Evolutionary conservation across 2,888 invertebrate genomes (phyloP).

Genomic region (Athalia cordata): DNA sequence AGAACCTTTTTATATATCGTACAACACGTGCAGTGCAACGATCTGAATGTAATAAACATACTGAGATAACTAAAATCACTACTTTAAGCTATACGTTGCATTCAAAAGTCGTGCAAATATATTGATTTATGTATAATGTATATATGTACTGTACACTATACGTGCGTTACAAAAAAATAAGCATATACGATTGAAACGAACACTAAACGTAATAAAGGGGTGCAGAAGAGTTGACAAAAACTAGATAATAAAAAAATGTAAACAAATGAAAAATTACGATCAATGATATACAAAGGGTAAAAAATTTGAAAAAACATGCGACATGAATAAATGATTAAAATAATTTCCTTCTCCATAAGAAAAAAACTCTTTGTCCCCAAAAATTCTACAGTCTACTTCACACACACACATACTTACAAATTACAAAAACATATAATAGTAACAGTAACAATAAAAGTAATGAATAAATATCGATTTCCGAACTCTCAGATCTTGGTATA

Average conservation of each 20-base stretch:
- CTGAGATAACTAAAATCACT: too few relatives aligned
- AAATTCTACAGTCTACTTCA: conserved; percentile 54
- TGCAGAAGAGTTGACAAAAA: background rate
- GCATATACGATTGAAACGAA: background rate
- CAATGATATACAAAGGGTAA: background rate
- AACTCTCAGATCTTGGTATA: conserved; percentile 17
- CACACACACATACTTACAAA: conserved; percentile 48
- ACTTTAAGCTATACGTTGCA: too few relatives aligned
- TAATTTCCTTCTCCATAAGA: conserved; percentile 46
- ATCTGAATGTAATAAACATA: background rate
- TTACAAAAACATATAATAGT: conserved; percentile 50
- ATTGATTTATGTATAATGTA: too few relatives aligned
- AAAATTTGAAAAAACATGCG: conserved; percentile 39
- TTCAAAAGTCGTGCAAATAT: too few relatives aligned
- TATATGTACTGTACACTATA: too few relatives aligned
- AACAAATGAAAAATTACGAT: conserved; percentile 7
- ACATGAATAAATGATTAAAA: conserved; percentile 43
- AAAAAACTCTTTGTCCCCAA: conserved; percentile 55
- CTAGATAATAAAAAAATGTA: conserved; percentile 9
- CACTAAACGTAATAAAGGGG: background rate
- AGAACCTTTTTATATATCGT: background rate
- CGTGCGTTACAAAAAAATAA: background rate
- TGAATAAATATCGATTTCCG: conserved; percentile 39
- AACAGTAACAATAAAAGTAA: conserved; percentile 37
- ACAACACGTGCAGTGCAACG: background rate